Base-by-base conservation (phyloP, 2,797 vertebrate genomes). In the Artibeus jamaicensis region DNA sequence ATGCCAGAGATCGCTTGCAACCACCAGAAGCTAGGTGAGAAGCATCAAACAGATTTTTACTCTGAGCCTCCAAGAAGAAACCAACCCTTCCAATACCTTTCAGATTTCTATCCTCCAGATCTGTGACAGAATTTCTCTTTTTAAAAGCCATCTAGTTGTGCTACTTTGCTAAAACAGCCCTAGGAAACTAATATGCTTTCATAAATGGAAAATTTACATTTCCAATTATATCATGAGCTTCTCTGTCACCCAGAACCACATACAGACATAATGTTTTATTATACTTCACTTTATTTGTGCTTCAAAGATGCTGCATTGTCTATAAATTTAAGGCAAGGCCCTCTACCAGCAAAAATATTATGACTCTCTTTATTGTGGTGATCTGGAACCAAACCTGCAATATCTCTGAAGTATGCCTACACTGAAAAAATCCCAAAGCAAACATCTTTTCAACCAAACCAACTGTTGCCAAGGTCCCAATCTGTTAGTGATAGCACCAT, bases 121-220 rank as follows among this genome's bases (percentile, higher is more conserved):
- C 57, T 46, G 62, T 50, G 24, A 83, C 34, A 86, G n/a, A 93
- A 62, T 74, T 93, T 74, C n/a, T 73, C 15, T 78, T 90, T n/a
- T 93, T 78, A 83, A 59, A 90, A 89, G 59, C 62, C 16, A 48
- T 37, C 6, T 21, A 70, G 46, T 73, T 92, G 32, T 42, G 44
- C 12, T 59, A 70, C 57, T 89, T 91, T 48, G 74, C 70, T 82
- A 48, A 12, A 67, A 68, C 4, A 89, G 68, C 59, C 92, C 29
- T 34, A 57, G 50, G 57, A 85, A 92, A 86, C 44, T 12, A 67
- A 87, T 18, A 86, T 11, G 68, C 50, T 50, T 70, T 91, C 67
- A 76, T 53, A 90, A 87, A 62, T 34, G 71, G 39, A 93, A 92
- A 90, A 50, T 59, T 74, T 46, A 85, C 77, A 94, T 91, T 94